Evolutionary conservation across 2,113 vertebrate genomes (phyloP).

Genomic region (Mugil cephalus): DNA sequence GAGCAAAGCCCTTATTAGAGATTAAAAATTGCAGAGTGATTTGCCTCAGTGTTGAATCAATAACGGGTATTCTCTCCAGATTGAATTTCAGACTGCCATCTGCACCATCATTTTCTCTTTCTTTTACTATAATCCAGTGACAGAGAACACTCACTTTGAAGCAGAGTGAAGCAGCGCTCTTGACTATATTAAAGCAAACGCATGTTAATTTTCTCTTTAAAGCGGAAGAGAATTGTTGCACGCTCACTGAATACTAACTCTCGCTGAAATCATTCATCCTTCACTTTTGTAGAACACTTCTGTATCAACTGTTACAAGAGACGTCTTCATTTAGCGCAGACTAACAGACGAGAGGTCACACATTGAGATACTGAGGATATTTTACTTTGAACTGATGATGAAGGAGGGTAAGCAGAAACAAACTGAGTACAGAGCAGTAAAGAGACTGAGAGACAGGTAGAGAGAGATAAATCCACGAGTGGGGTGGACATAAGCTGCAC

Average conservation of each 20-base stretch:
- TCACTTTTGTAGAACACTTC: background rate
- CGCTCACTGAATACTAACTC: too few species aligned
- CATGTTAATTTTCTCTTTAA: too few species aligned
- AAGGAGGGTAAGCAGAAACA: background rate
- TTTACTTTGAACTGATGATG: background rate
- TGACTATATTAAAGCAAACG: too few species aligned
- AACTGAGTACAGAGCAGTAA: background rate
- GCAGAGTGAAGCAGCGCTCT: background rate
- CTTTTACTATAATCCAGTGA: too few species aligned
- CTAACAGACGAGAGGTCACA: constrained; percentile 12
- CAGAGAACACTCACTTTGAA: background rate
- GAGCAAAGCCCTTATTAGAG: too few species aligned
- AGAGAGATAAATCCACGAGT: constrained; percentile 15
- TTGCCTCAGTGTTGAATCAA: constrained; percentile 16
- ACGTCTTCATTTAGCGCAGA: background rate
- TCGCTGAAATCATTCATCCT: background rate
- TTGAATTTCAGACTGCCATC: background rate
- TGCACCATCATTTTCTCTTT: background rate
- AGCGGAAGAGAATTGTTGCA: too few species aligned
- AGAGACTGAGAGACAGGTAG: constrained; percentile 43
- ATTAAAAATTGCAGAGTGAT: too few species aligned
- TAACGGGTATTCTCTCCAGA: background rate
- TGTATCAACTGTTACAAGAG: background rate
- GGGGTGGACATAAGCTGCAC: constrained; percentile 24
- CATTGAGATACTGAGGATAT: background rate